These are phyloP conservation scores for Zalophus californianus DNA, from an alignment of 2,797 vertebrate species.

Conservation along the genomic window DNA sequence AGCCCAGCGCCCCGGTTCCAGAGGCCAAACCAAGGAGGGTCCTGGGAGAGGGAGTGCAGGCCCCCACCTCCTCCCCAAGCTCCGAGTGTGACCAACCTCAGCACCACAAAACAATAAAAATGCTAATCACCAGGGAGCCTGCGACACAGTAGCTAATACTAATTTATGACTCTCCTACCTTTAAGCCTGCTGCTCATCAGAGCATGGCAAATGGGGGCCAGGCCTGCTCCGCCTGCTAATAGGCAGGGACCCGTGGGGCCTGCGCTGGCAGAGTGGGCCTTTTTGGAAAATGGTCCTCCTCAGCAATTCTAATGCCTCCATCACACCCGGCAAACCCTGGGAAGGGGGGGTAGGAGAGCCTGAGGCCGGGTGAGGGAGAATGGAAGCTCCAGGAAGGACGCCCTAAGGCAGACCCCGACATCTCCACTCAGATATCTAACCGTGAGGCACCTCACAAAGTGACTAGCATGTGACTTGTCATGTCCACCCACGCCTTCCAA, in stretches of 20 bases:
- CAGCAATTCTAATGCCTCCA: conserved; percentile 35
- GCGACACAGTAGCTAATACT: conserved; percentile 63
- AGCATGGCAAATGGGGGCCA: conserved; percentile 65
- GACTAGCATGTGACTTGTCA: rapidly evolving
- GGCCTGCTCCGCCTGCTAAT: not conserved
- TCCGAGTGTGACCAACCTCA: conserved; percentile 83
- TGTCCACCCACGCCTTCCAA: not conserved
- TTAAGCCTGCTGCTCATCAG: not conserved
- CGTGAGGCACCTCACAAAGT: not conserved
- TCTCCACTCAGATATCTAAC: not conserved
- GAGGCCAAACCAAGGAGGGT: not conserved
- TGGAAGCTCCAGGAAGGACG: not conserved
- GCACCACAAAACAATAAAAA: conserved; percentile 87
- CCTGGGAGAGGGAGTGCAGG: not conserved
- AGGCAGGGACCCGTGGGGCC: conserved; percentile 43
- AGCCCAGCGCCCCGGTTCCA: not conserved
- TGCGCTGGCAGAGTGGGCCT: not conserved
- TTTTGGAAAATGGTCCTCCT: not conserved
- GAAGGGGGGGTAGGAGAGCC: not conserved
- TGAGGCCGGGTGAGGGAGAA: not conserved
- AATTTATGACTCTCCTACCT: conserved; percentile 83
- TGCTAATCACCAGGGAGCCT: conserved; percentile 81
- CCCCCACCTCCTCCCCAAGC: not conserved
- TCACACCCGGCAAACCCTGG: rapidly evolving
- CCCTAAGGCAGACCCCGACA: not conserved